phyloP scores from a whole-genome alignment of 2,888 invertebrate species.

The Scelioninae gen. 2 region DNA sequence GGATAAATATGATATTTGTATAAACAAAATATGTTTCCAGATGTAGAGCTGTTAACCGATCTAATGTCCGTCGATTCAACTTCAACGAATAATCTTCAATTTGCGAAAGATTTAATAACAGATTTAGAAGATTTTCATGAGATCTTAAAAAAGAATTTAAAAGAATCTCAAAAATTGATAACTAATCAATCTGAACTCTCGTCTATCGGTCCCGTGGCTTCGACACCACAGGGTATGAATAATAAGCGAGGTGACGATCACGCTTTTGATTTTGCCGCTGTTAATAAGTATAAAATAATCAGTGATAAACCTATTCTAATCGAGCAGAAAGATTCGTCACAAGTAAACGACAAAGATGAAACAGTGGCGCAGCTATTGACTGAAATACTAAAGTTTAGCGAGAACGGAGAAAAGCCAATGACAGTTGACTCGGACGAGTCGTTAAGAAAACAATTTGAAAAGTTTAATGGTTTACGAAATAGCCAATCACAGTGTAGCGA shows the following conservation, averaged over 20 bases:
- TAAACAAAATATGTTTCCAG: too few species aligned
- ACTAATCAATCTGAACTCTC: constrained; percentile 27
- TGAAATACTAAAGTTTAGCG: constrained; percentile 72
- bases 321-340: constrained; percentile 28
- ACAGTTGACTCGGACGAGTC: constrained; percentile 48
- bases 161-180: constrained; percentile 66
- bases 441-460: constrained; percentile 45
- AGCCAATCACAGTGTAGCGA: not conserved
- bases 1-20: too few species aligned
- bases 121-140: constrained; percentile 69
- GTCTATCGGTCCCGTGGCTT: constrained; percentile 7
- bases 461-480: not conserved
- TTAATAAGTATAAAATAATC: constrained; percentile 67
- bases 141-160: constrained; percentile 67
- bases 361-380: constrained; percentile 68
- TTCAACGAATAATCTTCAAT: constrained; percentile 24
- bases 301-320: constrained; percentile 66
- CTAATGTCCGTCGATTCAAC: constrained; percentile 12
- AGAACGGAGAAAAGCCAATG: constrained; percentile 64
- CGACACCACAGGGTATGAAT: constrained; percentile 1
- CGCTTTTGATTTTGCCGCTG: constrained; percentile 7
- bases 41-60: too few species aligned
- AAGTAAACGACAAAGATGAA: constrained; percentile 62
- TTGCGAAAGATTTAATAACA: constrained; percentile 66
- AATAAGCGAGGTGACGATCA: constrained; percentile 37